Evolutionary conservation across 2,797 vertebrate genomes (phyloP), one percentile per base, ranked within the genome.

Genomic region (Sebastes hubbsi): DNA sequence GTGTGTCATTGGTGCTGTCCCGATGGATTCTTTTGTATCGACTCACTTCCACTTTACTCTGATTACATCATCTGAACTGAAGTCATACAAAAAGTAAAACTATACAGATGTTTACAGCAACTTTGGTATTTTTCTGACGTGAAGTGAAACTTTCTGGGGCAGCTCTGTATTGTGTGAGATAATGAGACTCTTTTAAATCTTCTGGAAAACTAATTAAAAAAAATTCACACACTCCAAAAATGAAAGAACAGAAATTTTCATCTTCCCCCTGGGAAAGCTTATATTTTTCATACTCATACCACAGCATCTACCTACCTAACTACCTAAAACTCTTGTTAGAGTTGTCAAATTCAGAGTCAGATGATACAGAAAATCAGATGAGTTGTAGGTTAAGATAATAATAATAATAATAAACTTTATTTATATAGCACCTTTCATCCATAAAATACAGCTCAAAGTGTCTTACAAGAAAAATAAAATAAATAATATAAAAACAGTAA

Each of bases 11-110:
- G 34, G 49, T 65, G 20, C 72, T 56, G 18, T 16, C 32, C 34
- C 16, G 0, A 42, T 1, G 18, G 11, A 25, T 10, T 9, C 1
- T 42, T 56, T 2, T 0, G 42, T 14, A 1, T 58, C 0, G 2
- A 18, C 5, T 36, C 16, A 20, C 30, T 69, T 62, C 29, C 14
- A 2, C 36, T 14, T 59, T 6, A 29, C 32, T 38, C 46, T 32
- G 6, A 6, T 62, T 3, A n/a, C 18, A 8, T 4, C 20, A 38
- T 7, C 12, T 54, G 5, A 20, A 20, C 18, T 2, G 1, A 7
- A 24, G 2, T 2, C 13, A 9, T n/a, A 2, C 7, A 24, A 24
- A 76, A 77, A 73, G 32, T 6, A 3, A 27, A 72, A 68, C 11
- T 16, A 29, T 2, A 12, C 16, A 46, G 10, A 61, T 3, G 4